Evolutionary conservation across 2,888 invertebrate species (phyloP), one percentile per base, ranked within the genome.

Genomic region (Dasysyrphus tricinctus): DNA sequence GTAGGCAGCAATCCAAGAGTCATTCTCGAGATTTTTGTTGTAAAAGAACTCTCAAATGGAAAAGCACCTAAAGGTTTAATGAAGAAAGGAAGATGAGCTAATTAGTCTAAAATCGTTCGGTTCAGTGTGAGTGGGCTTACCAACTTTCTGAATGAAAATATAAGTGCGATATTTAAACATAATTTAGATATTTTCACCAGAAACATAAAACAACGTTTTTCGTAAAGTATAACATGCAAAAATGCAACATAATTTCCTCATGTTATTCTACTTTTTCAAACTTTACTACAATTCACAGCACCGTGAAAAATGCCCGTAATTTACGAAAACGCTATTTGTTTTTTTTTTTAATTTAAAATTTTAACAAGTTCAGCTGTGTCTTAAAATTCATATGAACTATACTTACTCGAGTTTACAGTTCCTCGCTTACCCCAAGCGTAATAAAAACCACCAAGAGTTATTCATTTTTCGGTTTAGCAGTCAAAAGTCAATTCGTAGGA

Each of bases 331-430:
- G 47, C 63, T 6, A 42, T 57, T 37, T 51, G 9, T 39, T 42
- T 61, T 37, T 54, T 24, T 14, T 54, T 29, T 32, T 32, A 0
- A 37, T 14, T 59, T 37, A 37, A 39, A 37, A 19, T 51, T 37
- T 49, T 49, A 24, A 56, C 14, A 56, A 74, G 9, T 39, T 72
- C 12, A 29, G 49, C 44, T 73, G 72, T 67, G 37, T 72, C 75
- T 84, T 75, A 73, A 84, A 76, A 70, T 72, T 72, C 75, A 80
- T 72, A 80, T 72, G 84, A 84, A 80, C 57, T 59, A 24, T 24
- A 70, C 54, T 47, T 29, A 29, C 44, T 51, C 16, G 32, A 67
- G 59, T 67, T 69, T 59, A 78, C 78, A 82, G 54, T 82, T 61
- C 54, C 80, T 75, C 67, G 80, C 72, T 80, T n/a, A 72, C 57